Conservation (phyloP, 2,113 vertebrate species). For the Murina feae region DNA sequence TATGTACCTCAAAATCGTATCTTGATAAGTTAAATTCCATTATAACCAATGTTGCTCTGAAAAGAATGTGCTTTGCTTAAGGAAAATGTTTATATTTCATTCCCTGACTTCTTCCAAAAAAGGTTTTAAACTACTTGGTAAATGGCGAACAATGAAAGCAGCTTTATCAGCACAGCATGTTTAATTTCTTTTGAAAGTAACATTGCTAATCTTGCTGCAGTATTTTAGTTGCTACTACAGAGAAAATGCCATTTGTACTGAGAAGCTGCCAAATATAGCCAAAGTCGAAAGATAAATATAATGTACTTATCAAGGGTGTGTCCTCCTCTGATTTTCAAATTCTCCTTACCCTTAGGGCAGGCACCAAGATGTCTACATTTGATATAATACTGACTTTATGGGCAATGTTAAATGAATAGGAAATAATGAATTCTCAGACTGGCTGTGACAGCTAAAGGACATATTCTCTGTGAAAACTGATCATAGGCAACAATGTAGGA, state of each 20-base stretch:
- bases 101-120: slow-evolving; percentile 61
- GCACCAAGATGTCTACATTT: slow-evolving; percentile 49
- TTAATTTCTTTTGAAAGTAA: slow-evolving; percentile 49
- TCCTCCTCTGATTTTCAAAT: slow-evolving; percentile 24
- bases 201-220: slow-evolving; percentile 2
- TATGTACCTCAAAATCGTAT: slow-evolving; percentile 2
- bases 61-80: slow-evolving; percentile 56
- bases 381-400: background rate
- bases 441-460: background rate
- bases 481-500: background rate
- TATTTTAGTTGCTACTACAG: slow-evolving; percentile 19
- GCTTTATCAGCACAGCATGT: background rate
- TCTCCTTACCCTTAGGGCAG: slow-evolving; percentile 25
- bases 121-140: slow-evolving; percentile 48
- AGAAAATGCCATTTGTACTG: slow-evolving; percentile 26
- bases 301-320: slow-evolving; percentile 18
- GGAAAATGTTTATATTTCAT: slow-evolving; percentile 63
- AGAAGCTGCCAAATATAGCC: slow-evolving; percentile 45
- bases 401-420: slow-evolving; percentile 32
- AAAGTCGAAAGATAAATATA: slow-evolving; percentile 50
- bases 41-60: slow-evolving; percentile 37
- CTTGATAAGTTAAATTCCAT: slow-evolving; percentile 13
- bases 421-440: slow-evolving; percentile 27
- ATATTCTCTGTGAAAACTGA: slow-evolving; percentile 27
- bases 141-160: slow-evolving; percentile 56